Percentiles rank a stretch among this genome's conserved stretches.
Conservation (phyloP, 2,797 vertebrate species). For the Mormyrus proboscirostris region DNA sequence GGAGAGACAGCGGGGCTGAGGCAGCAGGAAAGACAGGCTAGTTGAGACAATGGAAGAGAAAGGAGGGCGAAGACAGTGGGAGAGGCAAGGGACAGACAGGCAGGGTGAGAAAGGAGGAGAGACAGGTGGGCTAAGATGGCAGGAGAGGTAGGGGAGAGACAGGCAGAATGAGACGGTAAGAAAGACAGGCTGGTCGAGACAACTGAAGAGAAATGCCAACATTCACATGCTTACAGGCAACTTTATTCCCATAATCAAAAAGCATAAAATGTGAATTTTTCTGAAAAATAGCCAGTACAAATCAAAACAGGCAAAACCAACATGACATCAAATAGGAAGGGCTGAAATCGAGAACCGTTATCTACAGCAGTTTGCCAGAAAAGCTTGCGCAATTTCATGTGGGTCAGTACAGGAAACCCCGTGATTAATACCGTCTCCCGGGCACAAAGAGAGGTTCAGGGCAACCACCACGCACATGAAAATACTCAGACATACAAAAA, state of each 20-base stretch:
- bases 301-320: background rate
- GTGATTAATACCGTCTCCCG: background rate
- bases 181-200: background rate
- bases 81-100: background rate
- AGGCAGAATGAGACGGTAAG: background rate
- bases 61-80: background rate
- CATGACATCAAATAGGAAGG: background rate
- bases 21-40: background rate
- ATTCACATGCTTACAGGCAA: background rate
- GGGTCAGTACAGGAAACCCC: background rate
- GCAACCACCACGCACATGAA: background rate
- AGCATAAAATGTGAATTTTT: background rate
- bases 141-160: background rate
- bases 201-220: background rate
- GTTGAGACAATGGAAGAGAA: background rate
- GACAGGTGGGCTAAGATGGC: background rate
- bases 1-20: background rate
- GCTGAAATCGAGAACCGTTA: background rate
- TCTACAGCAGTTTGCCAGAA: background rate
- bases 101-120: background rate
- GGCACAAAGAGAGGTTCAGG: no score
- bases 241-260: background rate
- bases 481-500: background rate
- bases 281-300: background rate
- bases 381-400: background rate